Base-by-base conservation (phyloP, 2,888 invertebrate genomes). In the Andrena bicolor region DNA sequence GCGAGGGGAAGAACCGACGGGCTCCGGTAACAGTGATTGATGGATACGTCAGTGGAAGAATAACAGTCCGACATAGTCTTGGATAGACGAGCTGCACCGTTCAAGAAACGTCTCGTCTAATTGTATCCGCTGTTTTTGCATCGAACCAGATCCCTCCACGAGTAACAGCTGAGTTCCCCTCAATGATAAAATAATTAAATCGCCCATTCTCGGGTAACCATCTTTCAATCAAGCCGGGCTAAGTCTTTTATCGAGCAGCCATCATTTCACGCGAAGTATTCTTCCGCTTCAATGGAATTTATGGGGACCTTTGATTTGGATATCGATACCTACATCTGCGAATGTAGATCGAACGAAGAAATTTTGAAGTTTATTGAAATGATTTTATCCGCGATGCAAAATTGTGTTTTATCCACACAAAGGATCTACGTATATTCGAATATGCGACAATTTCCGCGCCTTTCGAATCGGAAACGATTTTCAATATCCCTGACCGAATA, bases 101-200 rank as follows among this genome's bases (percentile, higher is more conserved):
- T 58, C 70, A 23, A 76, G 73, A 58, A 71, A 76, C 81, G 76
- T 76, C 66, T 61, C 71, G 48, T 83, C 73, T 83, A 83, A 85
- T 85, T 80, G 83, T 80, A 80, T 85, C 82, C 76, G 74, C 41
- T 49, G 61, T 63, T 78, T 80, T 76, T 41, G 32, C 53, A 30
- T 3, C 53, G 32, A 48, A 49, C 66, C 61, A 56, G 77, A 82
- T 69, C 51, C 20, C 20, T 51, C 32, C 41, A 2, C 63, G 48
- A 13, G 83, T 48, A 82, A 71, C 80, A 80, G 80, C 76, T 76
- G 80, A 61, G 56, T 61, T 28, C 23, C 30, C 35, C 20, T 7
- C 48, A 72, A 71, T 78, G 83, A 83, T 83, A 72, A 78, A 83
- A 78, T 78, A 78, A 83, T 82, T 82, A 82, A 66, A 73, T 30